These are phyloP conservation scores for Ophonus ardosiacus DNA, from an alignment of 2,888 invertebrate genomes.

Conservation along the genomic window DNA sequence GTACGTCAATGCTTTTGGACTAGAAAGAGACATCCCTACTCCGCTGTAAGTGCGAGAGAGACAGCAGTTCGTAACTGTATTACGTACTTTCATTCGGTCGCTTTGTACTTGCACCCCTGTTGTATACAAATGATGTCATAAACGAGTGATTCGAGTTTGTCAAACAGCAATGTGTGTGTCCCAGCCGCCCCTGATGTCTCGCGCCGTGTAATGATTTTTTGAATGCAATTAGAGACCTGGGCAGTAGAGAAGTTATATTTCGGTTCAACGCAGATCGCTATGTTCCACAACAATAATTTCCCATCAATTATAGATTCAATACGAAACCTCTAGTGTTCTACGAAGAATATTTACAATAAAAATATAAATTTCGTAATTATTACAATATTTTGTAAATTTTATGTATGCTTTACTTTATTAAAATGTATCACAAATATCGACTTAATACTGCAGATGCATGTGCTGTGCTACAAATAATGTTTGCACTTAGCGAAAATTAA, in stretches of 20 bases:
- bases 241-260: constrained; percentile 37
- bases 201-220: constrained; percentile 75
- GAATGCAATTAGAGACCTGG: constrained; percentile 73
- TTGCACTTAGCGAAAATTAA: too few species aligned
- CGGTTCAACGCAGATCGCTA: constrained; percentile 54
- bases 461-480: too few species aligned
- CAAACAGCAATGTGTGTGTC: constrained; percentile 72
- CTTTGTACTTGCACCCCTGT: constrained; percentile 68
- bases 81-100: constrained; percentile 63
- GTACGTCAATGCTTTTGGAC: too few species aligned
- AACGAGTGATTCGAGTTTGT: constrained; percentile 73
- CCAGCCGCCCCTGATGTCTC: constrained; percentile 33
- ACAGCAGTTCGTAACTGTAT: constrained; percentile 60
- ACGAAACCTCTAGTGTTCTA: too few species aligned
- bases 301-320: constrained; percentile 25
- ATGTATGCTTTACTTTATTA: too few species aligned
- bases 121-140: constrained; percentile 72
- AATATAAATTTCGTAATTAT: too few species aligned
- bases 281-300: constrained; percentile 55
- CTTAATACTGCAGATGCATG: too few species aligned
- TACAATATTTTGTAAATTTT: too few species aligned
- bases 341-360: too few species aligned
- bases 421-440: too few species aligned
- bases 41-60: not conserved
- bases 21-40: not conserved